Conservation (phyloP, 2,113 vertebrate genomes). For the Choloepus hoffmanni region DNA sequence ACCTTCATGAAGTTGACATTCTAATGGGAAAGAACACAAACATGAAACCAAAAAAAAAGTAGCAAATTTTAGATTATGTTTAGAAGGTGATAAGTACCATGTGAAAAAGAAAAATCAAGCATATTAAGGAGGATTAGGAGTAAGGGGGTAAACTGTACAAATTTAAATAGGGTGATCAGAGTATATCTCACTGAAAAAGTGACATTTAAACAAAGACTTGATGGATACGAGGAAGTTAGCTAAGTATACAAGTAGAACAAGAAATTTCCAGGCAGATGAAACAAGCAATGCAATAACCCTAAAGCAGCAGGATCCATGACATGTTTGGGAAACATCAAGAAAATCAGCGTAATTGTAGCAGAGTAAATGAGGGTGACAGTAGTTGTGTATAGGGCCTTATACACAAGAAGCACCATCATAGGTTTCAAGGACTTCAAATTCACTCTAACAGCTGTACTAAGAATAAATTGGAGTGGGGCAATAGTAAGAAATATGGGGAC, state of each 20-base stretch:
- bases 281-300: neutral
- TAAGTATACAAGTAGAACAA: neutral
- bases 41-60: neutral
- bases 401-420: neutral
- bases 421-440: neutral
- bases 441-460: neutral
- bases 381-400: neutral
- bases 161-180: slow-evolving; percentile 1
- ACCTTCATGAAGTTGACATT: neutral
- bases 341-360: neutral
- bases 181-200: neutral
- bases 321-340: neutral
- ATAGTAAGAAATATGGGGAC: neutral
- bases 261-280: neutral
- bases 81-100: neutral
- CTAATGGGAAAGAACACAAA: neutral
- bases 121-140: neutral
- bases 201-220: neutral
- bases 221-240: neutral
- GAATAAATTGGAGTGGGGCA: neutral
- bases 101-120: neutral
- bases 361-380: neutral
- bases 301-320: neutral
- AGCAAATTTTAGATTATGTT: neutral
- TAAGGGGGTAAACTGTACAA: neutral